phyloP scores from a whole-genome alignment of 2,113 vertebrate species.

The Corythoichthys haematopterus region DNA sequence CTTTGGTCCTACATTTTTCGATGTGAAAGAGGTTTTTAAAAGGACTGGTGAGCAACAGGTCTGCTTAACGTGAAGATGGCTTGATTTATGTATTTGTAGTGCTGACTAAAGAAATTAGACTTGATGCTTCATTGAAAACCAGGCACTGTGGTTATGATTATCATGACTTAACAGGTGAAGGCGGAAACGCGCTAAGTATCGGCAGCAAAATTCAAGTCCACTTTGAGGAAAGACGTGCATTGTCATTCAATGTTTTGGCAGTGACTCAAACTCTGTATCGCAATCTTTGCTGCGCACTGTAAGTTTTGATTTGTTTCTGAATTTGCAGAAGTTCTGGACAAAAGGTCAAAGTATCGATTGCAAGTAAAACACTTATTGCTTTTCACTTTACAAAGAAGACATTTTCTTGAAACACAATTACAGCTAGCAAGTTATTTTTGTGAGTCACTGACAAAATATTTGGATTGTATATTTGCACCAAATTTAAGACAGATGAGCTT shows the following conservation, averaged over 20 bases:
- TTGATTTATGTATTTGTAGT: background rate
- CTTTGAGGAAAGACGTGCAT: background rate
- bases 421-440: background rate
- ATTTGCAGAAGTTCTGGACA: background rate
- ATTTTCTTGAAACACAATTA: background rate
- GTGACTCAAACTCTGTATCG: background rate
- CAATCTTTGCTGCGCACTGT: background rate
- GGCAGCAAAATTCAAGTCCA: background rate
- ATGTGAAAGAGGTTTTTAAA: background rate
- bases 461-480: background rate
- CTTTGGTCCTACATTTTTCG: background rate
- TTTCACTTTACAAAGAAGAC: background rate
- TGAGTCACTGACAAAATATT: background rate
- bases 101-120: background rate
- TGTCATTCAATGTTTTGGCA: background rate
- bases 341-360: no score
- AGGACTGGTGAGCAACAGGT: background rate
- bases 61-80: background rate
- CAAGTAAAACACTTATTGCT: background rate
- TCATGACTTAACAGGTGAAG: background rate
- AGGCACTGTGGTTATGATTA: background rate
- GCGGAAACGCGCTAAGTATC: background rate
- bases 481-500: background rate
- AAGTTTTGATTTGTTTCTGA: background rate
- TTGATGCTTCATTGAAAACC: background rate